Evolutionary conservation across 2,888 invertebrate species (phyloP), one percentile per base, ranked within the genome.

Genomic region (Boloria euphrosyne): DNA sequence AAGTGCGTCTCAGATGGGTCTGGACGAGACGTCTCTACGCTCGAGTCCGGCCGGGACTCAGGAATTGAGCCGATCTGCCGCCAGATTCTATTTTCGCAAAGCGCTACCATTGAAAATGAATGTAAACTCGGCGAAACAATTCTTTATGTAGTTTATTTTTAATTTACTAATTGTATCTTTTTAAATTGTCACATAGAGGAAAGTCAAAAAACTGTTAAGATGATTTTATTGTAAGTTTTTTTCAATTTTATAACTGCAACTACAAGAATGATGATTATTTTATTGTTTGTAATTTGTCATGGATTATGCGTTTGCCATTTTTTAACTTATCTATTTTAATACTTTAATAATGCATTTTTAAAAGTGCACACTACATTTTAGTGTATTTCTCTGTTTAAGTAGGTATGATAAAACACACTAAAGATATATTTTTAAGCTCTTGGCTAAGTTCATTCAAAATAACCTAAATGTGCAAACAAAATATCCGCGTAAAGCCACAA

Each of bases 71-170:
- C 83, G 79, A 83, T 82, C 85, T 85, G 84, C 88, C 90, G 90
- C 86, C 92, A 86, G 86, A 92, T 85, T 87, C 92, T 92, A 92
- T 93, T 93, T 92, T 92, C 87, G 91, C 91, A 83, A 88, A 84
- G 86, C 90, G 87, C 89, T 87, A 88, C 85, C 84, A 83, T 79
- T 85, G 81, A 82, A 83, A 80, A 86, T 83, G 85, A 85, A 85
- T 86, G 82, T 82, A 82, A 87, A 85, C 84, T 82, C 83, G 80
- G 84, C 81, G 78, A 82, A 86, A 86, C 79, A 85, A 84, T 82
- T 81, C 75, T 77, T 80, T 84, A 81, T 78, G 79, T 77, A 81
- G 80, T 84, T 80, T 76, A 69, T 64, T 67, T 67, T 65, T 69
- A 67, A 64, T 66, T 47, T 22, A 68, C 54, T 57, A 2, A 22